Base-by-base conservation (phyloP, 2,113 vertebrate genomes). In the Cryptomyrus ogoouensis region DNA sequence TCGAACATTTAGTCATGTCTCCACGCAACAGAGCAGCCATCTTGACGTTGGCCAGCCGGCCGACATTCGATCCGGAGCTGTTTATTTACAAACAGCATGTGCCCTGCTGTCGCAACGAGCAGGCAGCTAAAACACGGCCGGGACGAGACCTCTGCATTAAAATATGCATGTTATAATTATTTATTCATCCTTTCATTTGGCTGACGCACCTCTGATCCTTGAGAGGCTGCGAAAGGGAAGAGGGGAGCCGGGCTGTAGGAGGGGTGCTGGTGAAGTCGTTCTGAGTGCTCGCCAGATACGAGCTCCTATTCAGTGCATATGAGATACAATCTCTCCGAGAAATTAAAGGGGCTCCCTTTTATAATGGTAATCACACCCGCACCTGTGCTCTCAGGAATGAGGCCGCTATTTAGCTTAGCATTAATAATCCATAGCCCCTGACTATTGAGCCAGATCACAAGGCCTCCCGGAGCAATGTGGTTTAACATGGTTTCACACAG, bases 121-220 rank as follows among this genome's bases (percentile, higher is more conserved):
- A 87, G 85, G 50, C 85, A 56, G 85, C 49, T 13, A 3, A 87
- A 35, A 87, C 85, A 53, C 31, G 31, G 83, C 9, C 19, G 17
- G 12, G 27, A 24, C 31, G 31, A 56, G 85, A 87, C 47, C 85
- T 53, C 85, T 0, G 27, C 50, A 17, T 87, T 53, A 87, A 84
- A 87, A 87, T 87, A 87, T 53, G 85, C 85, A 87, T 35, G 49
- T 87, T 56, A 39, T 56, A 35, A 87, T 87, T 87, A 87, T 87
- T 87, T 87, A 87, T 87, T 87, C 47, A 87, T 53, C 50, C 85
- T 53, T 87, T 53, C 27, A 56, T 87, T 87, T 56, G 27, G 50
- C 85, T 31, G 83, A 47, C 83, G 50, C 85, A 27, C 47, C n/a
- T 39, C 49, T 27, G 49, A 87, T 87, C 50, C 50, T 10, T 21